Conservation (phyloP, 2,888 invertebrate genomes). For the Chaetogeoica ovagalla region DNA sequence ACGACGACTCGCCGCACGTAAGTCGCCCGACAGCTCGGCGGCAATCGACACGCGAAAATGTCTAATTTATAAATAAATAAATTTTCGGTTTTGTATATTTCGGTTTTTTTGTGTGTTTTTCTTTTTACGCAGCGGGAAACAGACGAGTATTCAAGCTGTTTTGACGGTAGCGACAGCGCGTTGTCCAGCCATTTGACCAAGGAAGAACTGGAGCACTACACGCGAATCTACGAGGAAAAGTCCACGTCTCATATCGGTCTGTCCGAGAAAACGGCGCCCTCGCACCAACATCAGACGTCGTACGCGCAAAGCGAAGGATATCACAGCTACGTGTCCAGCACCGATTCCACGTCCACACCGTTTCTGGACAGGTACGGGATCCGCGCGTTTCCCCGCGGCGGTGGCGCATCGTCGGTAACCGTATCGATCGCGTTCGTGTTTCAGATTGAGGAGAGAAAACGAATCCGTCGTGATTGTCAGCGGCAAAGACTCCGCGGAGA, state of each 20-base stretch:
- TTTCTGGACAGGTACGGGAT: conserved; percentile 69
- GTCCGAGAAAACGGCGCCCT: conserved; percentile 55
- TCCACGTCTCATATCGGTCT: conserved; percentile 49
- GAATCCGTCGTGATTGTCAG: conserved; percentile 61
- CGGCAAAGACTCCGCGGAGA: conserved; percentile 25
- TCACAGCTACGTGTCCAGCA: conserved; percentile 78
- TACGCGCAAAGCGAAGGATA: conserved; percentile 81
- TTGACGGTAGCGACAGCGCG: conserved; percentile 52
- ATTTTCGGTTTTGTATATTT: no score
- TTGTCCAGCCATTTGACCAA: conserved; percentile 58
- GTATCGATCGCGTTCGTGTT: not conserved
- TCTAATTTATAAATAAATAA: no score
- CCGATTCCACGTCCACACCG: conserved; percentile 75
- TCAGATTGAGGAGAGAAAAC: conserved; percentile 65
- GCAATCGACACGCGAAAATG: not conserved
- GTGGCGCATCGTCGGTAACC: not conserved
- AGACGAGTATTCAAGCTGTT: conserved; percentile 53
- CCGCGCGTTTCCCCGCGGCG: no score
- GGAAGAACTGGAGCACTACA: conserved; percentile 63
- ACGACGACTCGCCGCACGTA: conserved; percentile 61
- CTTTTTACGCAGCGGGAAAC: conserved; percentile 49
- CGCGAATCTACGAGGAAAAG: conserved; percentile 60
- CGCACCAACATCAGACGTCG: conserved; percentile 72
- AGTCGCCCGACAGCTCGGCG: not conserved
- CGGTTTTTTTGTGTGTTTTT: conserved; percentile 37